Evolutionary conservation across 2,888 invertebrate species (phyloP), one percentile per base, ranked within the genome.

Genomic region (Ormyrus nitidulus): DNA sequence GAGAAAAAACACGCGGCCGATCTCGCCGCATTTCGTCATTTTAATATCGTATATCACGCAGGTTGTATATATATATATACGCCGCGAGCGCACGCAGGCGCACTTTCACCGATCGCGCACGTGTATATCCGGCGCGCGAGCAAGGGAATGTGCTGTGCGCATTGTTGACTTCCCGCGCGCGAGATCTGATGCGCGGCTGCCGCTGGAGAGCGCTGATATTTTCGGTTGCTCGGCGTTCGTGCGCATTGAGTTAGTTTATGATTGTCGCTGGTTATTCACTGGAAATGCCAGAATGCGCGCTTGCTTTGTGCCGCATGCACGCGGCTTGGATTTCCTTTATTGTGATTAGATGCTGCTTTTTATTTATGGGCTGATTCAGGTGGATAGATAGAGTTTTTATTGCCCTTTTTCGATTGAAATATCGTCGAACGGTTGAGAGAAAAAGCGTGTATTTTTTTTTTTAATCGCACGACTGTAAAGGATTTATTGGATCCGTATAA

Each of bases 21-120:
- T 34, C 34, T 34, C 34, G 34, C 34, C 48, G 13, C n/a, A 58
- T 78, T 73, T 78, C 73, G 78, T 73, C 72, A 79, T 79, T 79
- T 69, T 62, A 79, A 69, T 74, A 79, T 56, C 79, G 53, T 79
- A 79, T 69, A 79, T 74, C 79, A 69, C 44, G 34, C 34, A 49
- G 8, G 34, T 19, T 19, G 19, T 19, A 1, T 1, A 19, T 19
- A 1, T 19, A 19, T 19, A 19, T 19, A 19, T 19, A 19, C 19
- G 19, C 19, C 1, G 19, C 19, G 19, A 19, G 19, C 19, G 19
- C 79, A 69, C 44, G 34, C 34, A 49, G 8, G 48, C 58, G 65
- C 69, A 64, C 66, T 46, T 70, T 10, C 54, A 51, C 62, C 56
- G n/a, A 19, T 9, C 51, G n/a, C 64, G 19, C 34, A 13, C 48